These are phyloP conservation scores for Copidosoma floridanum DNA, from an alignment of 1,140 invertebrate genomes.

Conservation along the genomic window DNA sequence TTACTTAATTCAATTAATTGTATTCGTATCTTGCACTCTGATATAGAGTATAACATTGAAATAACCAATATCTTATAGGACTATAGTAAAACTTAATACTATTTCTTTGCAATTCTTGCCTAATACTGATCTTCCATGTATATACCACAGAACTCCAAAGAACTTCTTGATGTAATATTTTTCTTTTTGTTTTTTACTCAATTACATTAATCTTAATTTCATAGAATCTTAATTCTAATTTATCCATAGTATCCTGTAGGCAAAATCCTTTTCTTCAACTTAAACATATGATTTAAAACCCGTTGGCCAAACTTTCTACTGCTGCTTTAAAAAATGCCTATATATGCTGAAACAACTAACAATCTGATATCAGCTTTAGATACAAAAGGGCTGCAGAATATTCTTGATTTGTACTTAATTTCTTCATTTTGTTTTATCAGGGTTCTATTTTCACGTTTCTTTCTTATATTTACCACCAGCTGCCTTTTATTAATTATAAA, in stretches of 20 bases:
- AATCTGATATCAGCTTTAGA: constrained; percentile 52
- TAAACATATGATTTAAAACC: constrained; percentile 10
- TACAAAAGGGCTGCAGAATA: constrained; percentile 57
- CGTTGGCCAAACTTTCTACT: constrained; percentile 7
- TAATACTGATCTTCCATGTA: no score
- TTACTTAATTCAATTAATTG: no score
- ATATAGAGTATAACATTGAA: no score
- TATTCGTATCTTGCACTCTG: no score
- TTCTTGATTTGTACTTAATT: constrained; percentile 31
- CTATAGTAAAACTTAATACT: no score
- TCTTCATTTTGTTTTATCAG: constrained; percentile 16
- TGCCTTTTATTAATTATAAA: constrained; percentile 36
- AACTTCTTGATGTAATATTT: no score
- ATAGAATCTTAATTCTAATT: constrained; percentile 8
- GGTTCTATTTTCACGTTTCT: constrained; percentile 19
- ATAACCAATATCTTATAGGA: no score
- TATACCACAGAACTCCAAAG: no score
- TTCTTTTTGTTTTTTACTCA: no score
- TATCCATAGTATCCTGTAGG: constrained; percentile 2
- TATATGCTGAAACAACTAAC: constrained; percentile 43
- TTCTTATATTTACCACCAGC: constrained; percentile 34
- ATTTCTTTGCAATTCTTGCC: no score
- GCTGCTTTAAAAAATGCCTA: constrained; percentile 15
- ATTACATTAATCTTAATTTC: no score
- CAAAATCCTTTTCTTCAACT: neutral